Base-by-base conservation (phyloP, 2,888 invertebrate genomes). In the Callimorpha dominula region DNA sequence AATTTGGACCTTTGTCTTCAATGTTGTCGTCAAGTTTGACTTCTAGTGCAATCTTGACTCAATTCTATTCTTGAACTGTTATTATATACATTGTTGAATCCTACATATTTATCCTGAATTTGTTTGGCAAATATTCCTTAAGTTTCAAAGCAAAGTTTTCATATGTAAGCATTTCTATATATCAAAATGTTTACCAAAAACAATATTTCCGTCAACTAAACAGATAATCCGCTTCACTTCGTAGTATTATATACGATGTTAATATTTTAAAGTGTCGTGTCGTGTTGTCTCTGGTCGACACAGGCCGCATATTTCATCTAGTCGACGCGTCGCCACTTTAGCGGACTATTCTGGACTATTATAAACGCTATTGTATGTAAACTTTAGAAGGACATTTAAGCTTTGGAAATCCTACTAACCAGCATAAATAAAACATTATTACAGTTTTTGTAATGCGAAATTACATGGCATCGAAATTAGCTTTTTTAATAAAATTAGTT, bases 221-320 rank as follows among this genome's bases (percentile, higher is more conserved):
- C 71, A 77, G 76, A 80, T 83, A 79, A 85, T 85, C 75, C 76
- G 77, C 66, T 81, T 81, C 75, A 70, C 46, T 77, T 78, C 78
- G 74, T 62, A 15, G 71, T 76, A 83, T 83, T 81, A 82, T 80
- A 82, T 81, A 81, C 79, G 79, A 80, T 84, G 90, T 86, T 93
- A 94, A 95, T 95, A 95, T 94, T 94, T 93, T 93, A 94, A 93
- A 94, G 93, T 93, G 93, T 92, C 89, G 89, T 93, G 93, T 93
- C 94, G 91, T 90, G 90, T 92, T 90, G 90, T 90, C 89, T 93
- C 91, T 93, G 94, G 85, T 94, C 84, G 84, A 82, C 85, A 77
- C 87, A 86, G 89, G 85, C 84, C 90, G 87, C 91, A 93, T 95
- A 95, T 94, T 93, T 95, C 95, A 94, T 91, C 31, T 66, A 72